Evolutionary conservation across 2,797 vertebrate species (phyloP), one percentile per base, ranked within the genome.

Genomic region (Gymnodraco acuticeps): DNA sequence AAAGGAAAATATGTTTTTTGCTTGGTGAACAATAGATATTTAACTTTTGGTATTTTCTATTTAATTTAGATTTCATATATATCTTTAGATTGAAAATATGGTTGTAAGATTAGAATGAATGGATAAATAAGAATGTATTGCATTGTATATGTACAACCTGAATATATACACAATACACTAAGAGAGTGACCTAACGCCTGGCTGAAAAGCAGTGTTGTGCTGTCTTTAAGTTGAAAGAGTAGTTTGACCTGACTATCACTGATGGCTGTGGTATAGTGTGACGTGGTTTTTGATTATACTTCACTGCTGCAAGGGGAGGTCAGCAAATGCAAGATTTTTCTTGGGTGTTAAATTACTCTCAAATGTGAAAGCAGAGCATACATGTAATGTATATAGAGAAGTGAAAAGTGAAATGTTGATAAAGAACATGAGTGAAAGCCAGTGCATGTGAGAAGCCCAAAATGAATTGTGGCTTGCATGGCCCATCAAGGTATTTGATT

Each of bases 321-420:
- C 47, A 64, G 46, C 17, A 64, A 64, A 64, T 64, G 13, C 2
- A n/a, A 48, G 46, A 63, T 50, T 38, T 33, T 31, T 41, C n/a
- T 23, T 2, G 45, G 3, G 8, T 33, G 43, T 50, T 19, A 48
- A 19, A 31, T 50, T 19, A 19, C 47, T 64, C 12, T 10, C 19
- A 15, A 48, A 13, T 64, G 17, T 64, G 46, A 48, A 48, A 63
- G 60, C 60, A 62, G 31, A 62, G 19, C 45, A 47, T 47, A 47
- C 9, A 33, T 31, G 43, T 43, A 62, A 38, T 62, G 16, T 12
- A 62, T 47, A 38, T 62, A 10, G 17, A 62, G 16, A 31, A 31
- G 45, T 47, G 15, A 47, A 33, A 31, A 64, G 46, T 38, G 19
- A 61, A 23, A 41, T 64, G 13, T 3, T 5, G 10, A 47, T 11